Percentiles rank a stretch among this genome's conserved stretches.
Conservation (phyloP, 2,797 vertebrate genomes). For the Anguilla anguilla region DNA sequence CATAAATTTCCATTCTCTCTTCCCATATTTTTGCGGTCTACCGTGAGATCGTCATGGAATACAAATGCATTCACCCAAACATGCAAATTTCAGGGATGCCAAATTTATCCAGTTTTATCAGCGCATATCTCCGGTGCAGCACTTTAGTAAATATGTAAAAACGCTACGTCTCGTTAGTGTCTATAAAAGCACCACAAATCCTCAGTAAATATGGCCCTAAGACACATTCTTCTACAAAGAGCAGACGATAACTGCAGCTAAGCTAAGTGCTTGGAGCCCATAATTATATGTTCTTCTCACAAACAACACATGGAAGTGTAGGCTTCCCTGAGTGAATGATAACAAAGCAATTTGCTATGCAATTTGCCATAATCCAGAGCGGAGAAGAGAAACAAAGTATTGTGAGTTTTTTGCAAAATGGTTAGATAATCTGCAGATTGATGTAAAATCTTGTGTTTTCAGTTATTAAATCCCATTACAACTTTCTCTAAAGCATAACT, state of each 20-base stretch:
- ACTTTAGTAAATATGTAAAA: no score
- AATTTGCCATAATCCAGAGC: not conserved
- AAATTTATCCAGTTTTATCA: no score
- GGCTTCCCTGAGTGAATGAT: not conserved
- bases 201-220: no score
- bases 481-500: not conserved
- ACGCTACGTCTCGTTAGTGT: no score
- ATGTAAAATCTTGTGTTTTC: not conserved
- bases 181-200: no score
- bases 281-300: not conserved
- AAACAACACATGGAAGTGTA: not conserved
- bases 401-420: not conserved
- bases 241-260: not conserved
- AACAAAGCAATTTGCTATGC: not conserved
- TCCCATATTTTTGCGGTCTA: no score
- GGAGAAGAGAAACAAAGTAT: not conserved
- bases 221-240: not conserved
- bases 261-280: not conserved
- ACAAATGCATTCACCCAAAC: no score
- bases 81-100: no score
- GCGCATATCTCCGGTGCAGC: no score
- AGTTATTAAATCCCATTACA: not conserved
- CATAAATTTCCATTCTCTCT: no score
- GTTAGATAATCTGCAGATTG: not conserved
- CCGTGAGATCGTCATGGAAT: no score